phyloP scores from a whole-genome alignment of 2,797 vertebrate genomes.

The Etheostoma perlongum region DNA sequence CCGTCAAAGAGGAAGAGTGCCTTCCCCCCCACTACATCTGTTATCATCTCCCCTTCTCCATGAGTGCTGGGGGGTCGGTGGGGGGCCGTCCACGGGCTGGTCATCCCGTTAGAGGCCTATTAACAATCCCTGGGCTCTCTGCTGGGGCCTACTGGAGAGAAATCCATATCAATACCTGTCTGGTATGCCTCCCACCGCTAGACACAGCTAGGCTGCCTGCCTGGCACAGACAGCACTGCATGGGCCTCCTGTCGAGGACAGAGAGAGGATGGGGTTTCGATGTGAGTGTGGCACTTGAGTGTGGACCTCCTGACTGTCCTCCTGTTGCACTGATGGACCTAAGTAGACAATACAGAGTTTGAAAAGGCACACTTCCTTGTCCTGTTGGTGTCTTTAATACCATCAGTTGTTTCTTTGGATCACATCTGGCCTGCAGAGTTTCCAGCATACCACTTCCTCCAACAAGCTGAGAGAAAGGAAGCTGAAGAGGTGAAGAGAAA shows the following conservation, averaged over 20 bases:
- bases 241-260: constrained; percentile 70
- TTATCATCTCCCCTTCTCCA: constrained; percentile 67
- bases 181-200: constrained; percentile 67
- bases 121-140: constrained; percentile 77
- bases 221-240: constrained; percentile 67
- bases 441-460: constrained; percentile 68
- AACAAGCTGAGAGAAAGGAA: constrained; percentile 42
- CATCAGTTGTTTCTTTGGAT: constrained; percentile 64
- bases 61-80: constrained; percentile 62
- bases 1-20: constrained; percentile 68
- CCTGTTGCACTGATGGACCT: constrained; percentile 64
- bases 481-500: constrained; percentile 33
- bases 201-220: constrained; percentile 74
- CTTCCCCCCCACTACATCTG: constrained; percentile 73
- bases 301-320: constrained; percentile 75
- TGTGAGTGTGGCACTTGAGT: constrained; percentile 56
- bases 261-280: constrained; percentile 54
- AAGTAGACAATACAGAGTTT: constrained; percentile 67
- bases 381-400: constrained; percentile 64
- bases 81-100: constrained; percentile 71
- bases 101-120: constrained; percentile 83
- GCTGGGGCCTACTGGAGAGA: constrained; percentile 79
- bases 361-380: constrained; percentile 80
- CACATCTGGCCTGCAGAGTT: constrained; percentile 78
- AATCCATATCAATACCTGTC: constrained; percentile 85